Evolutionary conservation across 2,113 vertebrate genomes (phyloP), one percentile per base, ranked within the genome.

Genomic region (Periophthalmodon schlosseri): DNA sequence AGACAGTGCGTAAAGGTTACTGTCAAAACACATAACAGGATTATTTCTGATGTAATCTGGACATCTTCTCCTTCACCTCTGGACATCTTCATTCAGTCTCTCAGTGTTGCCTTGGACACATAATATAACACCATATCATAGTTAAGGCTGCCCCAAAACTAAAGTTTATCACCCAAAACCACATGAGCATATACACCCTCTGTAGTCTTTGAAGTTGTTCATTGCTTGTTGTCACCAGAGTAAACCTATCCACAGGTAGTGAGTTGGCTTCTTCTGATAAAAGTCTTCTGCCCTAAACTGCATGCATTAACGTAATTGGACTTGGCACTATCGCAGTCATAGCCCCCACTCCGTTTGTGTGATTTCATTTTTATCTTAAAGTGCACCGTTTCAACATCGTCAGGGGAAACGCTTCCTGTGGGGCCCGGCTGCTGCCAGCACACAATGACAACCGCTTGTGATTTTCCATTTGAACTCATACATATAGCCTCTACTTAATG

Each of bases 241-340:
- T 70, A 71, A 69, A 67, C 49, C 57, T 16, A 71, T 23, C 13
- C 70, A 78, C 34, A 50, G 74, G 76, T 74, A 73, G 74, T 81
- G 69, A 47, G 75, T 79, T 57, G 34, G 52, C 68, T 74, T 70
- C 36, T 79, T 79, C 70, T 71, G 57, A 81, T 72, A 44, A 80
- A 76, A 74, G 15, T 54, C 24, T 68, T 63, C 65, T 18, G 34
- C n/a, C 36, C 20, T 76, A 69, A 82, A 79, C 71, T 23, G 11
- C 34, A 46, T 68, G 47, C 77, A 66, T 82, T 79, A 75, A 18
- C 68, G 60, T 77, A 73, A 86, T 80, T 82, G 63, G 64, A 50
- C 81, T 71, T 72, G 73, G 5, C 69, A 56, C 57, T 54, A 69
- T 13, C 69, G 21, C 57, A 39, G 68, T 10, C 47, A 15, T 23